These are phyloP conservation scores for Ellobium chinense DNA, from an alignment of 2,888 invertebrate species.

Conservation along the genomic window DNA sequence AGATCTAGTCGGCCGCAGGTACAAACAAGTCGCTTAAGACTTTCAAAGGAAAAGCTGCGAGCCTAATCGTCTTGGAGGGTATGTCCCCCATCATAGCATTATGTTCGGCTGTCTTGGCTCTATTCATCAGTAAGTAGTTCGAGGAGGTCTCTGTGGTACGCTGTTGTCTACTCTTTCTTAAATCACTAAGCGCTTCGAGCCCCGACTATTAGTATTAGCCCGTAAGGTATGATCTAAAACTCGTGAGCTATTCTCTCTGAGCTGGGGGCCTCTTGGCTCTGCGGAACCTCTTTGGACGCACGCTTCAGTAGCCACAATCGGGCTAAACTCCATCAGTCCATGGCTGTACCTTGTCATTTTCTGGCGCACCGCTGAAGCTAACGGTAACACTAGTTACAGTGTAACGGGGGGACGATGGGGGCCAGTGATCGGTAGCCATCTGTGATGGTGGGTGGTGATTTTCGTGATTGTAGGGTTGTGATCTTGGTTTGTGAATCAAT, in stretches of 20 bases:
- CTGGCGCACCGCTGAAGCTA: not conserved
- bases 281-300: not conserved
- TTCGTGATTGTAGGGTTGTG: too few species aligned
- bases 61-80: too few species aligned
- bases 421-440: not conserved
- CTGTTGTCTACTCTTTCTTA: not conserved
- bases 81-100: too few species aligned
- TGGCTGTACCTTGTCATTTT: not conserved
- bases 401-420: too few species aligned
- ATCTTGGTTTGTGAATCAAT: too few species aligned
- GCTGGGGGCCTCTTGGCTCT: not conserved
- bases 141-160: not conserved
- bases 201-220: not conserved
- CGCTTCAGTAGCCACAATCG: not conserved
- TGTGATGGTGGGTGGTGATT: too few species aligned
- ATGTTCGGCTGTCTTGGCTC: too few species aligned
- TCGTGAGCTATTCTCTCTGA: not conserved
- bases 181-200: not conserved
- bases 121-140: too few species aligned
- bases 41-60: too few species aligned
- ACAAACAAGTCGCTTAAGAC: too few species aligned
- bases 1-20: too few species aligned
- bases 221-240: not conserved
- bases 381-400: too few species aligned
- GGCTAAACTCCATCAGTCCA: not conserved